Evolutionary conservation across 1,140 invertebrate genomes (phyloP), one percentile per base, ranked within the genome.

Genomic region (Rhagoletis zephyria): DNA sequence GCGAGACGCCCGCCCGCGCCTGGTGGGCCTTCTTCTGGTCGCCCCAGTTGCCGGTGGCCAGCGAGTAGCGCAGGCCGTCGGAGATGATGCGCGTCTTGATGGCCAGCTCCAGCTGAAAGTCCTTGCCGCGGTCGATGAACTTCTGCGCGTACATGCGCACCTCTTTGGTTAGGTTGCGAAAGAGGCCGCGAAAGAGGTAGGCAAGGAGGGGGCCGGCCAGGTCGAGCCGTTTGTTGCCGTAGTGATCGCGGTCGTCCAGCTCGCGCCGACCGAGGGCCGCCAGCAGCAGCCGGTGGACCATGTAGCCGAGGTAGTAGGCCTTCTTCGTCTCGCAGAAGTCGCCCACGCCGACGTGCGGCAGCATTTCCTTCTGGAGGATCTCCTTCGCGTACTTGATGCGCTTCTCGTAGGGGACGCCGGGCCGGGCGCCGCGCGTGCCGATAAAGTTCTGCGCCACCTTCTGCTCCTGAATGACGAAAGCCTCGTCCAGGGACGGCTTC

Each of bases 1-100:
- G 97, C 86, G 96, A 97, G 14, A 98, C 97, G 56, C 97, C 97
- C 89, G 98, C 98, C 93, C 98, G 95, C 6, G 98, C 97, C 94
- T 99, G 97, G 96, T 99, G 98, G 88, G 99, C 99, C 93, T 99
- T 99, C 93, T 99, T 99, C 93, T 99, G 99, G 93, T 99, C 99
- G 60, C 98, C 99, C 99, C 99, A 99, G 94, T 99, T 99, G 56
- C 99, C 99, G 61, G 99, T 99, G 90, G 99, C 98, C 89, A 99
- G 94, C 0, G 98, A 99, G 93, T 99, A 99, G 89, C 98, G 94
- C 42, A 99, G 94, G n/a, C 99, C 99, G 93, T 99, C 98, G 3
- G 98, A 99, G 86, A 99, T 99, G 64, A 99, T 98, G 92, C 98
- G 96, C 0, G 98, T 99, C 93, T 99, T 99, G 67, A 99, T 98